Percentiles rank a stretch among this genome's conserved stretches.
These are phyloP conservation scores for Oreochromis aureus DNA, from an alignment of 2,113 vertebrate genomes.

Conservation along the genomic window DNA sequence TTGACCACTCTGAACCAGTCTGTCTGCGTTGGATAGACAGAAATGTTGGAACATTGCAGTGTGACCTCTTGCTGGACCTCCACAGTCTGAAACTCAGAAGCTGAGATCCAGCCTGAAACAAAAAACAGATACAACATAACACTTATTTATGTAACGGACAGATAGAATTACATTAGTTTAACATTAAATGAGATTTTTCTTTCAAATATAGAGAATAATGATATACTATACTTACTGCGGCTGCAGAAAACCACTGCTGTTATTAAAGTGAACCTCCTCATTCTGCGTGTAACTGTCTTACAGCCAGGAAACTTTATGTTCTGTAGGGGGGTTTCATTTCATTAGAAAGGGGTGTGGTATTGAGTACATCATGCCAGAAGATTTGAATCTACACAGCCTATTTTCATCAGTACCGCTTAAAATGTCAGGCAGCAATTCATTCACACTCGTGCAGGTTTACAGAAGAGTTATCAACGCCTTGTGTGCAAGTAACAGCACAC, in stretches of 20 bases:
- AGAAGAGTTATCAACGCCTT: neutral
- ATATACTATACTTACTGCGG: neutral
- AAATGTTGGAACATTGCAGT: neutral
- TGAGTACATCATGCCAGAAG: neutral
- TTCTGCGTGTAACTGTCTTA: neutral
- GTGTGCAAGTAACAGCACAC: neutral
- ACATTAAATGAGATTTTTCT: fast-evolving
- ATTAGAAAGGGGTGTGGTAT: neutral
- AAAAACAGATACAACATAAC: neutral
- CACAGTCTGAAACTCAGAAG: neutral
- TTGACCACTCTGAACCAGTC: neutral
- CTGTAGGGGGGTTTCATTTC: neutral
- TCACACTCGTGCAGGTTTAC: neutral
- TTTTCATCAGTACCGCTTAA: neutral
- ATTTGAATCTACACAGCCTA: neutral
- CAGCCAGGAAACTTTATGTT: neutral
- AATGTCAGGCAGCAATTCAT: neutral
- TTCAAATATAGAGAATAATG: neutral
- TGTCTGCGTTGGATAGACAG: neutral
- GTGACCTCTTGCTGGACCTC: neutral
- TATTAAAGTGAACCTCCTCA: neutral
- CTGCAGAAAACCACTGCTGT: neutral
- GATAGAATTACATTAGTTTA: fast-evolving
- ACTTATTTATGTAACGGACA: fast-evolving
- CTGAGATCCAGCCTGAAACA: neutral